phyloP scores from a whole-genome alignment of 2,113 vertebrate genomes.

The Sula dactylatra region DNA sequence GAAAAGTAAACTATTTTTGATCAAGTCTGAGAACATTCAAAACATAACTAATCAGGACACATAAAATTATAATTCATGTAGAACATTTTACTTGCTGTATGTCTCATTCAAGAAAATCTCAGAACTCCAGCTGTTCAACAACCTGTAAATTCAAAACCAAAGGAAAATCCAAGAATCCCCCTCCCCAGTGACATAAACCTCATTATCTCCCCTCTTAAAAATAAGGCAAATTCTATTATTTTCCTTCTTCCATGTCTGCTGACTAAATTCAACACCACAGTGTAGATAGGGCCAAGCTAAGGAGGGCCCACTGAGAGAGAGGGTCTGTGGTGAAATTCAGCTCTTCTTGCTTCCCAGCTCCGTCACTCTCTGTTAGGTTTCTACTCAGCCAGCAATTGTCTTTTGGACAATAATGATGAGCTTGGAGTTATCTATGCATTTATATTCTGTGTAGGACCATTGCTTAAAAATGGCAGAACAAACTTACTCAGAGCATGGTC shows the following conservation, averaged over 20 bases:
- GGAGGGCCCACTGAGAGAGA: not conserved
- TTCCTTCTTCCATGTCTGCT: not conserved
- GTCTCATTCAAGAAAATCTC: not conserved
- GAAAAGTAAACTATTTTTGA: not conserved
- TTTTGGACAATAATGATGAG: not conserved
- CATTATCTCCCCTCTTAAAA: not conserved
- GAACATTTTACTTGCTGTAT: not conserved
- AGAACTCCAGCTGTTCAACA: not conserved
- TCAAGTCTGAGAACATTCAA: not conserved
- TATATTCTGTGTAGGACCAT: not conserved
- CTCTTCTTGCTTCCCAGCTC: not conserved
- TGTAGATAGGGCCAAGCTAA: not conserved
- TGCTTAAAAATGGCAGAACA: not conserved
- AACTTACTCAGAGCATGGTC: not conserved
- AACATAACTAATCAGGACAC: not conserved
- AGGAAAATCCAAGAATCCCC: not conserved
- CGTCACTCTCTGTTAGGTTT: not conserved
- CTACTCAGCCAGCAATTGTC: not conserved
- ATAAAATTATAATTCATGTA: not conserved
- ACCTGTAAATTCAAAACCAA: conserved; percentile 2
- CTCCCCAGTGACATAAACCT: not conserved
- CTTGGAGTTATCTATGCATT: not conserved
- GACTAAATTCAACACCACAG: not conserved
- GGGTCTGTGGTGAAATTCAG: not conserved
- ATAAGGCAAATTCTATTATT: not conserved